Evolutionary conservation across 2,888 invertebrate genomes (phyloP), one percentile per base, ranked within the genome.

Genomic region (Caenorhabditis sp.): DNA sequence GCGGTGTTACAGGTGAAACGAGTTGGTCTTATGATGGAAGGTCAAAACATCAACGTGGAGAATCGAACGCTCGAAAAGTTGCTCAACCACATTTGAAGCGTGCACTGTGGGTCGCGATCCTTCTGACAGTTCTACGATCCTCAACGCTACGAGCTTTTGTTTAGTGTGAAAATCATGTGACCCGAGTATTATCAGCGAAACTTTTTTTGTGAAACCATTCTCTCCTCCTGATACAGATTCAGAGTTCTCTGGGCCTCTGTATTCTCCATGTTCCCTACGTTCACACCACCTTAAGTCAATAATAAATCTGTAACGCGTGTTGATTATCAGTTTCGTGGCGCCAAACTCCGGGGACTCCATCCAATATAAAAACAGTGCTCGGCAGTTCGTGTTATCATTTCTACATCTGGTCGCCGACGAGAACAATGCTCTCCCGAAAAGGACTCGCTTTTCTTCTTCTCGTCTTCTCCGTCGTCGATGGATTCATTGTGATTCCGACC

Each of bases 1-100:
- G 24, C 26, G 15, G 41, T 32, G 15, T 78, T 78, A 11, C 70
- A 82, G 82, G 71, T 78, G 20, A 82, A 82, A 79, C 74, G 82
- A 45, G 82, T 82, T n/a, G 81, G 79, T 4, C n/a, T 70, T 15
- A 78, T 78, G 78, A 68, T 81, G 59, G 78, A 73, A 52, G 78
- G 70, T 9, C 76, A 72, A 35, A 79, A 81, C 27, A 74, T 81
- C 48, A 78, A 58, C 22, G 78, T 81, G 3, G 53, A 72, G 15
- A 74, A 76, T 30, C 50, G 68, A n/a, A 52, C 59, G 35, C 30
- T 81, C 8, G 72, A 78, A 30, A 70, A 72, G 39, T 59, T 81
- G 13, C 58, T 81, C 37, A 70, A 72, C 8, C 50, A 74, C 11
- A 43, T 74, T 35, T 74, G 52, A 72, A 50, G 30, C 11, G 27